Percentiles rank a stretch among this genome's conserved stretches.
Evolutionary conservation across 2,113 vertebrate genomes (phyloP).

Genomic region (Neotragus moschatus): DNA sequence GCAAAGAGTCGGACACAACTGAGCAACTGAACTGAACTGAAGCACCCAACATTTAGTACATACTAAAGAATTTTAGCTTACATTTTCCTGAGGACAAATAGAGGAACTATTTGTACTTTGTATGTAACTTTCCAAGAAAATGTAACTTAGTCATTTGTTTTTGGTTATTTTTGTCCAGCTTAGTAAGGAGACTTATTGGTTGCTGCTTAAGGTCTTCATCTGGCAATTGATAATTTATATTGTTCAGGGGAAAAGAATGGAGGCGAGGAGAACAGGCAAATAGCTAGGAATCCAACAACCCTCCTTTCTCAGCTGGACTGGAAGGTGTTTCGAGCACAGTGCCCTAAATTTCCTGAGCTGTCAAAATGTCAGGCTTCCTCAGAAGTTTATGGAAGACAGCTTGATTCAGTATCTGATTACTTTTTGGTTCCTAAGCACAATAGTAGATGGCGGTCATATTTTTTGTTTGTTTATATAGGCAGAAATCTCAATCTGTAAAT

Average conservation of each 20-base stretch:
- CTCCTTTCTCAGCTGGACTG: neutral
- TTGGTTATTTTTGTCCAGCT: neutral
- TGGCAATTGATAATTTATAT: neutral
- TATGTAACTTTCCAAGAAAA: neutral
- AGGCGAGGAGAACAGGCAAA: neutral
- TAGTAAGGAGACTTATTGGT: neutral
- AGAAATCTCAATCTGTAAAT: slow-evolving; percentile 29
- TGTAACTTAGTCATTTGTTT: neutral
- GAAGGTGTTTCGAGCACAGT: neutral
- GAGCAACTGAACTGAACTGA: no score
- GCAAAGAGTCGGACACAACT: no score
- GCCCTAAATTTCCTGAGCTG: slow-evolving; percentile 9
- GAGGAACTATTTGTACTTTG: neutral
- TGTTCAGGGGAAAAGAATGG: neutral
- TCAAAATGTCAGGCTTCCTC: neutral
- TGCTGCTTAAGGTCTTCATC: neutral
- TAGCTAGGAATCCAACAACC: neutral
- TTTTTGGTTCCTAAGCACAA: neutral
- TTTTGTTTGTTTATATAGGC: slow-evolving; percentile 50
- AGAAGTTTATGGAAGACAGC: slow-evolving; percentile 28
- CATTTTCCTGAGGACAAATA: neutral
- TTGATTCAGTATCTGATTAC: slow-evolving; percentile 38
- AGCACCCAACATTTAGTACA: neutral
- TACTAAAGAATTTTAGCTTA: neutral
- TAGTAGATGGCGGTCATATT: neutral